Evolutionary conservation across 1,140 invertebrate genomes (phyloP), one percentile per base, ranked within the genome.

Genomic region (Bombus ignitus): DNA sequence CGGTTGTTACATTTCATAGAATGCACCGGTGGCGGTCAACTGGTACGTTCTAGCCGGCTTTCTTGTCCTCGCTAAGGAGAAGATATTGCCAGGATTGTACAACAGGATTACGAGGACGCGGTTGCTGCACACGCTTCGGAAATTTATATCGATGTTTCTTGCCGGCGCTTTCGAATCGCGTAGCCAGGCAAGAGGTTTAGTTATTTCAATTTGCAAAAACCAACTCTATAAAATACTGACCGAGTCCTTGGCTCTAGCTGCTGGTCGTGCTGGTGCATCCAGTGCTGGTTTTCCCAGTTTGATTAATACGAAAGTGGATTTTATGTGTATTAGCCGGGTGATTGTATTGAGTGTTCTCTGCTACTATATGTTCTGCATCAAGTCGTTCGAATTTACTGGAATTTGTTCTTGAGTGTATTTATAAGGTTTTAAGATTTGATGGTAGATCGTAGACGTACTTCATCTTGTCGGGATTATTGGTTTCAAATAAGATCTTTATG

Each of bases 81-180:
- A 93, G 89, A 79, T 91, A 93, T 93, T 92, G 90, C 92, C 37
- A 62, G 91, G 89, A 92, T 93, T 90, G 90, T 90, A 92, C 89
- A 90, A 88, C 76, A 86, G 92, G 91, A 93, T 93, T 93, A 93
- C 88, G 86, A 85, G 85, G 87, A 91, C 85, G 87, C 77, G 92
- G 89, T 91, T 87, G 90, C 89, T 88, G 57, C 78, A 65, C 84
- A 83, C 88, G 86, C 81, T 84, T 79, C 85, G 59, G 74, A 90
- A 91, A 90, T 90, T 91, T 91, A 91, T 90, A 87, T 87, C 91
- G 59, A 85, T 86, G 81, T 73, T 91, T 90, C 81, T 87, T 90
- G 88, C 79, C 42, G 18, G 6, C n/a, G 62, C 72, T 76, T 66
- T 18, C 76, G 71, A 73, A 59, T n/a, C 79, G 28, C 28, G 59